A percentile compares a stretch with the other conserved stretches of the same genome.
phyloP scores from a whole-genome alignment of 2,888 invertebrate genomes.

The Hololepta plana region DNA sequence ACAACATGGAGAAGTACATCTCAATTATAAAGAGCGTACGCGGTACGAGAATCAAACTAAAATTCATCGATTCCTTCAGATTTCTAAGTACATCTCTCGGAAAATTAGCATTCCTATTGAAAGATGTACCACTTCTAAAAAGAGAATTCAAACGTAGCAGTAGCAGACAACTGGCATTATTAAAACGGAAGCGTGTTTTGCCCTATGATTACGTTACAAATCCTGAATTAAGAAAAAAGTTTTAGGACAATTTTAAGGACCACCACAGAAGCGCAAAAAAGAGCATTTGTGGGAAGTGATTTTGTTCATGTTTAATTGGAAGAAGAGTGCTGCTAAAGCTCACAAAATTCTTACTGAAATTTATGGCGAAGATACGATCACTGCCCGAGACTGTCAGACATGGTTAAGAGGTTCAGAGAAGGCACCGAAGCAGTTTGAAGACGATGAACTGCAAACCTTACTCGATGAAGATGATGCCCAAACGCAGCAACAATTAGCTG shows the following conservation, averaged over 20 bases:
- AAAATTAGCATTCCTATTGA: not conserved
- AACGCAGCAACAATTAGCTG: no score
- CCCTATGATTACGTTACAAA: not conserved
- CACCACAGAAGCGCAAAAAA: no score
- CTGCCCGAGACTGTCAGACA: conserved; percentile 16
- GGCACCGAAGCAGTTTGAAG: no score
- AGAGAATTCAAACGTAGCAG: not conserved
- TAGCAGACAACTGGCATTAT: not conserved
- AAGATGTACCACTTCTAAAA: not conserved
- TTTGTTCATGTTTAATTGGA: conserved; percentile 1
- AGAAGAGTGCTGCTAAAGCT: not conserved
- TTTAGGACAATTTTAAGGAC: no score
- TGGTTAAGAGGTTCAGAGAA: no score
- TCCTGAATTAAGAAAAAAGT: not conserved
- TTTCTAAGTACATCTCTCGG: conserved; percentile 1
- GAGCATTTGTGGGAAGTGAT: not conserved
- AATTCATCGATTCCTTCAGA: not conserved
- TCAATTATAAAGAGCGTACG: conserved; percentile 1
- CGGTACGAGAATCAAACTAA: not conserved
- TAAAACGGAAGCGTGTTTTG: conserved; percentile 2
- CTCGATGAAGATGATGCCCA: no score
- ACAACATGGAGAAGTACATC: conserved; percentile 4
- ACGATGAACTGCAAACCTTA: no score
- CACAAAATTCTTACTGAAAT: conserved; percentile 9
- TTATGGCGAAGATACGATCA: conserved; percentile 16